Percentiles rank a stretch among this genome's conserved stretches.
These are phyloP conservation scores for Diachasmimorpha longicaudata DNA, from an alignment of 1,140 invertebrate genomes.

Conservation along the genomic window DNA sequence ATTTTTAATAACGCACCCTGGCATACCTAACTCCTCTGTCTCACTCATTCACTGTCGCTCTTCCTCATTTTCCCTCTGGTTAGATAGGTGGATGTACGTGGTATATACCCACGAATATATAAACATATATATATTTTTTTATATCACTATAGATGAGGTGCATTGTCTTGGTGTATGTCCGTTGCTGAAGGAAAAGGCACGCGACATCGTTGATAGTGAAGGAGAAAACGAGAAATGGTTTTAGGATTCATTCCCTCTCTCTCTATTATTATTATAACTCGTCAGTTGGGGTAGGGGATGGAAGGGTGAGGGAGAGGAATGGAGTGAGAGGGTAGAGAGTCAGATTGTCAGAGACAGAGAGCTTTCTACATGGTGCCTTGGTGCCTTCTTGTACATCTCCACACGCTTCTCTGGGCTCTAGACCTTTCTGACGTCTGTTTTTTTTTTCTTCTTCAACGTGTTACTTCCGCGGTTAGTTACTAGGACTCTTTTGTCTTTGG, in stretches of 20 bases:
- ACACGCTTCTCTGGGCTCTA: not conserved
- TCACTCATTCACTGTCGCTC: constrained; percentile 1
- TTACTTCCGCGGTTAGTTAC: not conserved
- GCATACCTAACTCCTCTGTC: constrained; percentile 4
- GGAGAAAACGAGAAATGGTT: not conserved
- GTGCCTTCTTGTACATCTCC: not conserved
- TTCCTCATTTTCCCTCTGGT: constrained; percentile 1
- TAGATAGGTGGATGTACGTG: not conserved
- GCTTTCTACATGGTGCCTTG: not conserved
- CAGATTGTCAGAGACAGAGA: constrained; percentile 36
- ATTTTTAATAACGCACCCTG: constrained; percentile 61
- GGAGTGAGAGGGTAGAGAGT: constrained; percentile 20
- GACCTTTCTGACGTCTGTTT: not conserved
- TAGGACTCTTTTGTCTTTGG: not conserved
- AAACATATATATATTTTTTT: not conserved
- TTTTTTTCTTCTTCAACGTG: not conserved
- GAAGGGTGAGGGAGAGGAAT: constrained; percentile 4
- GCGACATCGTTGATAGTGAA: not conserved
- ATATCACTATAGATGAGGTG: not conserved
- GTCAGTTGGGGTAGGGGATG: constrained; percentile 21
- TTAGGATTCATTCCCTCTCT: not conserved
- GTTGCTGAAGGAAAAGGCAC: not conserved
- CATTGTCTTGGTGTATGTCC: not conserved
- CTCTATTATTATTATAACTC: constrained; percentile 2
- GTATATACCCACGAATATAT: not conserved